phyloP scores from a whole-genome alignment of 1,140 invertebrate genomes.

The Orius insidiosus region DNA sequence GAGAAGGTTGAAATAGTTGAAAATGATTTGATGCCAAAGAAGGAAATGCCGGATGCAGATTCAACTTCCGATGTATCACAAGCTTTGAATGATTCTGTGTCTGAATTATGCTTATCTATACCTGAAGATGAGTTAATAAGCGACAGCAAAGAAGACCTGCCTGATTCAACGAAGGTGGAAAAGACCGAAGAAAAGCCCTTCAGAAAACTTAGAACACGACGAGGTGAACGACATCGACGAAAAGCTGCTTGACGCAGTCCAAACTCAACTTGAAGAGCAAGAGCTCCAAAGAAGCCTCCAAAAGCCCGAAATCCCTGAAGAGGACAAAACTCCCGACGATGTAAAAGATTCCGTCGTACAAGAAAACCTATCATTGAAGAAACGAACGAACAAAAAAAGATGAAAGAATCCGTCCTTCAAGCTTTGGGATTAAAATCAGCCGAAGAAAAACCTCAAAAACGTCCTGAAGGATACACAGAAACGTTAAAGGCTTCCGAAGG shows the following conservation, averaged over 20 bases:
- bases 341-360: background rate
- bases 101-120: constrained; percentile 4
- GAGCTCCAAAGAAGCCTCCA: no score
- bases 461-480: constrained; percentile 13
- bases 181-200: background rate
- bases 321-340: background rate
- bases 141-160: background rate
- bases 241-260: no score
- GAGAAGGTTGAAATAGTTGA: background rate
- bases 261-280: no score
- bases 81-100: constrained; percentile 3
- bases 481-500: no score
- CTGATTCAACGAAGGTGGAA: constrained; percentile 1
- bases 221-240: no score
- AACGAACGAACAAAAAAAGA: constrained; percentile 8
- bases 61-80: constrained; percentile 9
- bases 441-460: constrained; percentile 10
- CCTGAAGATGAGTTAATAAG: background rate
- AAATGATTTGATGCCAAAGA: constrained; percentile 1
- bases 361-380: background rate
- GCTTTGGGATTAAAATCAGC: constrained; percentile 14
- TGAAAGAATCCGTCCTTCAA: constrained; percentile 13
- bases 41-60: constrained; percentile 1
- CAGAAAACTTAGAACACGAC: no score
- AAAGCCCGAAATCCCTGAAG: background rate